Percentiles rank a stretch among this genome's conserved stretches.
Conservation (phyloP, 53 echinoderm and acorn worm species). For the Luidia sarsii region DNA sequence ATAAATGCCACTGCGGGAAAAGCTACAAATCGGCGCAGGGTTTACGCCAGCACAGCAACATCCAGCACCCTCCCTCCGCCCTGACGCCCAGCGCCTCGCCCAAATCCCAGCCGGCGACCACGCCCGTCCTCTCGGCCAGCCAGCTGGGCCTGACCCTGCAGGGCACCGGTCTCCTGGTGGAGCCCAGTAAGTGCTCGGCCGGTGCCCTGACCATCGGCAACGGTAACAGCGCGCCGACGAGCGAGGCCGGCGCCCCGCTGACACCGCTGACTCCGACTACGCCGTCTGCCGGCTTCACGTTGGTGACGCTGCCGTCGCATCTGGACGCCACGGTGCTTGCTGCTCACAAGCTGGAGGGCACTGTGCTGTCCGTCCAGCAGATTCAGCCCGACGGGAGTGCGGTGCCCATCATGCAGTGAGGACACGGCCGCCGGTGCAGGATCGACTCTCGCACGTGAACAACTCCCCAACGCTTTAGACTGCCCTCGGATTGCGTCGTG, state of each 20-base stretch:
- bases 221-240: slow-evolving; percentile 57
- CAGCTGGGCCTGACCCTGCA: slow-evolving; percentile 80
- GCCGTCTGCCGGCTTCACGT: slow-evolving; percentile 70
- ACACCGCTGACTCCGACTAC: slow-evolving; percentile 68
- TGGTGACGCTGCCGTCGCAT: slow-evolving; percentile 84
- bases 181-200: slow-evolving; percentile 60
- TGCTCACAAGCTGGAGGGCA: slow-evolving; percentile 52
- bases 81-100: slow-evolving; percentile 62
- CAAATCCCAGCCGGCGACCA: slow-evolving; percentile 43
- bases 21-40: slow-evolving; percentile 96
- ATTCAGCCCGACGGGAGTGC: slow-evolving; percentile 34
- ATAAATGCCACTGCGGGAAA: slow-evolving; percentile 95
- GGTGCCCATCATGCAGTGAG: slow-evolving; percentile 32
- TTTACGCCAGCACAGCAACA: slow-evolving; percentile 84
- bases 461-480: too few species aligned
- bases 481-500: too few species aligned
- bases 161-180: slow-evolving; percentile 72
- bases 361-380: slow-evolving; percentile 39
- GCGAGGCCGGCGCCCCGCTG: slow-evolving; percentile 44
- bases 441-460: too few species aligned
- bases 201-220: slow-evolving; percentile 22
- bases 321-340: slow-evolving; percentile 56
- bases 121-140: slow-evolving; percentile 43
- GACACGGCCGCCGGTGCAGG: too few species aligned
- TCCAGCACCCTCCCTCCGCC: slow-evolving; percentile 69